Percentiles rank a stretch among this genome's conserved stretches.
phyloP scores from a whole-genome alignment of 64 coral and sea anemone genomes.

The Pocillopora verrucosa region DNA sequence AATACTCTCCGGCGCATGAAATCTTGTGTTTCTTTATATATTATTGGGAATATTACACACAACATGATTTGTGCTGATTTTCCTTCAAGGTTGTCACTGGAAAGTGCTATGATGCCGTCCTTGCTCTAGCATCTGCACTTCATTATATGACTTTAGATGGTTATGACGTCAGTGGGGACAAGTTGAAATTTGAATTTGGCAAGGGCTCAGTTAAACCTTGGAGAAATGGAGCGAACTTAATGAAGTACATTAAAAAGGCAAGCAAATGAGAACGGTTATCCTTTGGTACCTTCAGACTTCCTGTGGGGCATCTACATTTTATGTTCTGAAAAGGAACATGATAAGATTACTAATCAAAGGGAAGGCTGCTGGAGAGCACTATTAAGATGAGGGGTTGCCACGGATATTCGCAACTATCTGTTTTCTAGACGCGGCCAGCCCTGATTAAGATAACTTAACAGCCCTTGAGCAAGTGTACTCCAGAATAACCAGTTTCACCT shows the following conservation, averaged over 20 bases:
- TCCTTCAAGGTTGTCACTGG: slow-evolving; percentile 30
- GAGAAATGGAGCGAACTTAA: slow-evolving; percentile 28
- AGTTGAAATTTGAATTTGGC: slow-evolving; percentile 35
- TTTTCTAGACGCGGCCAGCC: no score
- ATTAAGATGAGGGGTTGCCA: no score
- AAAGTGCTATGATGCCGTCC: slow-evolving; percentile 38
- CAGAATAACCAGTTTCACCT: no score
- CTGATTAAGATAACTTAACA: no score
- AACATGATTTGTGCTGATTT: background rate
- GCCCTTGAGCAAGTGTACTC: no score
- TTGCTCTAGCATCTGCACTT: slow-evolving; percentile 32
- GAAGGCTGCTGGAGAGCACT: no score
- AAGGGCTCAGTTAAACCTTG: slow-evolving; percentile 27
- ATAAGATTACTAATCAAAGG: background rate
- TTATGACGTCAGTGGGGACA: slow-evolving; percentile 19
- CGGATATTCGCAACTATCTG: no score
- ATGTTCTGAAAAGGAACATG: background rate
- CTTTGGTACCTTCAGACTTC: background rate
- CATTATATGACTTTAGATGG: slow-evolving; percentile 42
- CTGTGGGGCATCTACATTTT: background rate
- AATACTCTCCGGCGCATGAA: no score
- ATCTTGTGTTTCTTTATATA: no score
- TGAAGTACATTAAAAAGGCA: slow-evolving; percentile 58
- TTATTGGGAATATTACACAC: no score
- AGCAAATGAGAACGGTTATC: background rate